phyloP scores from a whole-genome alignment of 2,888 invertebrate genomes.

The Sthenelais limicola region DNA sequence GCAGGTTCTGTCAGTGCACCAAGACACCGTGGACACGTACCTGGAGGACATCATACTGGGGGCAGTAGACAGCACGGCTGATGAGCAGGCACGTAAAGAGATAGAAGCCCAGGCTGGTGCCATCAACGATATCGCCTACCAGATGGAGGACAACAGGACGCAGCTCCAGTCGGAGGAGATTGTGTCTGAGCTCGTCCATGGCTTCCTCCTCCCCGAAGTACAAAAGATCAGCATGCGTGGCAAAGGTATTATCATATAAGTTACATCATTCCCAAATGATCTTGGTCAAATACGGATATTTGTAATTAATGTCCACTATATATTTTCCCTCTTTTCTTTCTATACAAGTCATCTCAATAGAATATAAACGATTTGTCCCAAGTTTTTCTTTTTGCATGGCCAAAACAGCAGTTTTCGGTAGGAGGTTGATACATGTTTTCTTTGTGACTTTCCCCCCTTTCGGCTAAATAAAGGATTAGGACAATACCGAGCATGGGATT shows the following conservation, averaged over 20 bases:
- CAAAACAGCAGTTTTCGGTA: no score
- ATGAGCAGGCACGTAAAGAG: conserved; percentile 75
- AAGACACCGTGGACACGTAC: conserved; percentile 78
- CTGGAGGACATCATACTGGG: conserved; percentile 78
- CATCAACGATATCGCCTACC: conserved; percentile 76
- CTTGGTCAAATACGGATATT: no score
- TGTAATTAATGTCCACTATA: no score
- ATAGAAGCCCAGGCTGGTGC: conserved; percentile 76
- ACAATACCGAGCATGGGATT: no score
- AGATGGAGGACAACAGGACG: conserved; percentile 70
- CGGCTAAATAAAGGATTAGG: no score
- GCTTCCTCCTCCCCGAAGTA: conserved; percentile 74
- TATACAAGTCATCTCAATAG: no score
- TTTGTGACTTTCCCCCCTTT: no score
- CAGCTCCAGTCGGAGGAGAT: conserved; percentile 73
- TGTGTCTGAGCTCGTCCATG: conserved; percentile 73
- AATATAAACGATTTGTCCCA: no score
- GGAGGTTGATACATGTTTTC: no score
- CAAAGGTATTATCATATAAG: conserved; percentile 58
- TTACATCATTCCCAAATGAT: background rate
- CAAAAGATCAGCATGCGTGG: conserved; percentile 66
- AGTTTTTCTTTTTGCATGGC: no score
- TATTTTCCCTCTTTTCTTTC: no score
- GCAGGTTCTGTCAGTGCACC: conserved; percentile 77
- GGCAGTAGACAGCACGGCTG: conserved; percentile 77